phyloP scores from a whole-genome alignment of 2,888 invertebrate species.

The Chrysotoxum bicinctum region DNA sequence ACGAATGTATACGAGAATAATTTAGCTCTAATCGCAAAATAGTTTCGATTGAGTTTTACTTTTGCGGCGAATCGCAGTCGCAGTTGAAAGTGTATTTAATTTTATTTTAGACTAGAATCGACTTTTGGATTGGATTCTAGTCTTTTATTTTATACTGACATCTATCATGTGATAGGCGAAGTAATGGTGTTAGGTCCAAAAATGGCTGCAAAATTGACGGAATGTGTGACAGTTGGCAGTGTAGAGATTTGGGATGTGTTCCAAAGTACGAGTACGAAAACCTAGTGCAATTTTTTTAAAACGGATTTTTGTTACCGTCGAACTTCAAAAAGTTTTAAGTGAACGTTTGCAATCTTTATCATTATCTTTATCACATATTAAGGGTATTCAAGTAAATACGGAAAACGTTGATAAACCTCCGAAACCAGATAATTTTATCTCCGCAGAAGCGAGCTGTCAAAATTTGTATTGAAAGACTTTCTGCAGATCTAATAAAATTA shows the following conservation, averaged over 20 bases:
- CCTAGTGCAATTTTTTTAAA: too few relatives aligned
- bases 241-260: constrained; percentile 45
- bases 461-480: too few relatives aligned
- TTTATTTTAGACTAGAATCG: constrained; percentile 54
- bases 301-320: too few relatives aligned
- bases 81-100: constrained; percentile 28
- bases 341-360: too few relatives aligned
- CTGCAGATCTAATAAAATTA: too few relatives aligned
- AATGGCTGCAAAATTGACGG: constrained; percentile 19
- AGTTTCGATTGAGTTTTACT: constrained; percentile 20
- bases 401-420: too few relatives aligned
- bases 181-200: constrained; percentile 8
- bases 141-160: constrained; percentile 58
- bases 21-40: not conserved
- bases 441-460: too few relatives aligned
- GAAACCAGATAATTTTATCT: too few relatives aligned
- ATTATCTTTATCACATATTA: too few relatives aligned
- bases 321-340: too few relatives aligned
- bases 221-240: constrained; percentile 52
- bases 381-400: too few relatives aligned
- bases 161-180: constrained; percentile 71
- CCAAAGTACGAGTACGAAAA: too few relatives aligned
- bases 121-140: constrained; percentile 60
- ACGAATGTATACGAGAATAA: not conserved
- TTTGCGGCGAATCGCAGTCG: constrained; percentile 47